Percentiles rank a stretch among this genome's conserved stretches.
Evolutionary conservation across 2,797 vertebrate genomes (phyloP).

Genomic region (Danio choprae): DNA sequence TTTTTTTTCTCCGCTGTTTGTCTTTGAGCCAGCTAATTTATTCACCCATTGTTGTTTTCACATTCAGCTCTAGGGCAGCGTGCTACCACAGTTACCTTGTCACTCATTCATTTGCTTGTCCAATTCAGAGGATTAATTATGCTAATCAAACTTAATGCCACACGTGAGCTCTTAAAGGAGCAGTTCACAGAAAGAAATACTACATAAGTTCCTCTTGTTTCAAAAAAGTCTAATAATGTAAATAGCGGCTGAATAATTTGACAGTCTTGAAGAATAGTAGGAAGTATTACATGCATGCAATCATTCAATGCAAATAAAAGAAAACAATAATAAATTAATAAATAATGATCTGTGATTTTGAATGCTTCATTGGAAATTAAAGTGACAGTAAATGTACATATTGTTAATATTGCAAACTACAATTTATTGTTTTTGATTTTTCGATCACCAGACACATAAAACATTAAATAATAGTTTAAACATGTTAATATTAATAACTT

Average conservation of each 20-base stretch:
- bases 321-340: neutral
- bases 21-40: constrained; percentile 41
- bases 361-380: neutral
- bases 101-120: constrained; percentile 50
- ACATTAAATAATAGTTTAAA: neutral
- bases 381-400: neutral
- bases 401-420: too few relatives aligned
- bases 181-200: constrained; percentile 13
- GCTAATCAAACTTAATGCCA: constrained; percentile 43
- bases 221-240: constrained; percentile 1
- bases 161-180: constrained; percentile 39
- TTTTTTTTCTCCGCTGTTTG: constrained; percentile 14
- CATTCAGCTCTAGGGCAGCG: constrained; percentile 37
- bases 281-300: neutral
- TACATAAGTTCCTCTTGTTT: neutral
- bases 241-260: neutral
- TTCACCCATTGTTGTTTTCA: constrained; percentile 40
- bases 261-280: constrained; percentile 1
- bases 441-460: neutral
- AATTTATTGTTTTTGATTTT: neutral
- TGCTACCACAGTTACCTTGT: constrained; percentile 47
- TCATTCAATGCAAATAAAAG: neutral
- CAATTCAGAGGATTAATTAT: constrained; percentile 47
- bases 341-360: constrained; percentile 1
- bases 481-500: neutral